These are phyloP conservation scores for Scortum barcoo DNA, from an alignment of 2,113 vertebrate genomes.

Conservation along the genomic window DNA sequence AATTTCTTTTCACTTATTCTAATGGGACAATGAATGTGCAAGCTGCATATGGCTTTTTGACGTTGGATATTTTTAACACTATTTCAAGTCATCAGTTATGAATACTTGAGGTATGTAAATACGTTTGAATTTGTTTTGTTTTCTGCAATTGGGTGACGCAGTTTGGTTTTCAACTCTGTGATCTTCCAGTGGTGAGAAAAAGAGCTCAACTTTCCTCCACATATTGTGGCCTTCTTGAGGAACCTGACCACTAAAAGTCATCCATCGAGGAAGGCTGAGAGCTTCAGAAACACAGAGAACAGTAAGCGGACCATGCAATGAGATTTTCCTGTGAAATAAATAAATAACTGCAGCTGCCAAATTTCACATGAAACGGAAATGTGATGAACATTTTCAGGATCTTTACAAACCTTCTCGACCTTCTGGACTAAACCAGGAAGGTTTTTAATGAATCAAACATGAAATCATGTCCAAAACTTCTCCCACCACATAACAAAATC, in stretches of 20 bases:
- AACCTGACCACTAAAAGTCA: not conserved
- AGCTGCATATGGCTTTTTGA: conserved; percentile 2
- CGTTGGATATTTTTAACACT: not conserved
- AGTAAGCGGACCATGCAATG: not conserved
- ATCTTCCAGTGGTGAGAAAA: no score
- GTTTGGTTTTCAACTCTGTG: no score
- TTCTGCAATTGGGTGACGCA: no score
- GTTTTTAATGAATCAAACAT: not conserved
- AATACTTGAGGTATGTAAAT: not conserved
- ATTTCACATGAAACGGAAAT: not conserved
- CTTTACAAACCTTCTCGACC: not conserved
- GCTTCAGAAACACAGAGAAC: not conserved
- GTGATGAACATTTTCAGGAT: not conserved
- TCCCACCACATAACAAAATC: not conserved
- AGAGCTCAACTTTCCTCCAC: not conserved
- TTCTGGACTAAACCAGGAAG: not conserved
- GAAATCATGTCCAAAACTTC: not conserved
- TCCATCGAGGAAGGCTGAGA: not conserved
- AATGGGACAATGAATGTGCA: not conserved
- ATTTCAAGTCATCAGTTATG: not conserved
- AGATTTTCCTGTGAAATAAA: not conserved
- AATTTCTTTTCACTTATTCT: no score
- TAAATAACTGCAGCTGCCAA: not conserved
- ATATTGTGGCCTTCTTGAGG: not conserved
- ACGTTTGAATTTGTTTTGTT: no score